These are phyloP conservation scores for Campylorhamphus procurvoides DNA, from an alignment of 2,113 vertebrate genomes.

Conservation along the genomic window DNA sequence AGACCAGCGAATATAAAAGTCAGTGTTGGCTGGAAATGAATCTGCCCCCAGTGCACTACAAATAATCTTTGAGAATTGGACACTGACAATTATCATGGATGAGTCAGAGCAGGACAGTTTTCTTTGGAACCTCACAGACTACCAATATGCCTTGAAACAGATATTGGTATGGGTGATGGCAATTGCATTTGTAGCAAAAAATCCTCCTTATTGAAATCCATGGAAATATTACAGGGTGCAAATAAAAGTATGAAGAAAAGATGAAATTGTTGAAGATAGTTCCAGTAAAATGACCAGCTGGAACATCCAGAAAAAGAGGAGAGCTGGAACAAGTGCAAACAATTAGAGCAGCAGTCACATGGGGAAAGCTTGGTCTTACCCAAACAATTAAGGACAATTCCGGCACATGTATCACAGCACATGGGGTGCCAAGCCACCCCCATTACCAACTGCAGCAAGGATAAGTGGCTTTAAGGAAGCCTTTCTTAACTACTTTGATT, in stretches of 20 bases:
- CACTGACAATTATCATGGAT: background rate
- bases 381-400: background rate
- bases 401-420: background rate
- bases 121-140: background rate
- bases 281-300: background rate
- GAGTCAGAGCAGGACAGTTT: background rate
- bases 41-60: background rate
- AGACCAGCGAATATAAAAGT: background rate
- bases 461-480: background rate
- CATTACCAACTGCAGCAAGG: background rate
- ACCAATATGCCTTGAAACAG: background rate
- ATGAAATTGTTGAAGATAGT: background rate
- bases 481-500: background rate
- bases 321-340: background rate
- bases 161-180: background rate
- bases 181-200: background rate
- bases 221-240: background rate
- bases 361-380: background rate
- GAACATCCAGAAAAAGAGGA: background rate
- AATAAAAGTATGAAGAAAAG: background rate
- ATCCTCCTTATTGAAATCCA: background rate
- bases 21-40: background rate
- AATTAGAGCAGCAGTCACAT: background rate
- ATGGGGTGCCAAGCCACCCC: background rate
- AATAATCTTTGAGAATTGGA: background rate